These are phyloP conservation scores for Entomyzon cyanotis DNA, from an alignment of 2,113 vertebrate species.

Conservation along the genomic window DNA sequence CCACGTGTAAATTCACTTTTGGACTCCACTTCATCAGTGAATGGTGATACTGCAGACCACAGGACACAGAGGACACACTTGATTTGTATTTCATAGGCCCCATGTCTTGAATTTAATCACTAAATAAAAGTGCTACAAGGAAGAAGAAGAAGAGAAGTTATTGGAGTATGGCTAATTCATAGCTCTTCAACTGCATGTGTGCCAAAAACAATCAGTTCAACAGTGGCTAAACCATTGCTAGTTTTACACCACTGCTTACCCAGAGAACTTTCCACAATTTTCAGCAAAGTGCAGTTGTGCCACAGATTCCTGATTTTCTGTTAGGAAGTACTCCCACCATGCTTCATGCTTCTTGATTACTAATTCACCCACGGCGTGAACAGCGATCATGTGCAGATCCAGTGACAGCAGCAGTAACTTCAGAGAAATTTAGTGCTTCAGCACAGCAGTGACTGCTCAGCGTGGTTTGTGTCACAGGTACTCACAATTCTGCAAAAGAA, in stretches of 20 bases:
- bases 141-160: background rate
- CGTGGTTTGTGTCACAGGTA: background rate
- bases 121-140: background rate
- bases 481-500: background rate
- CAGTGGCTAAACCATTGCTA: background rate
- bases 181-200: background rate
- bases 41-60: conserved; percentile 59
- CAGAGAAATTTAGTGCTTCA: background rate
- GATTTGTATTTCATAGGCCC: conserved; percentile 74
- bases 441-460: background rate
- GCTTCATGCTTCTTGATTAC: background rate
- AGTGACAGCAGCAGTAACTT: background rate
- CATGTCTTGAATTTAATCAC: background rate
- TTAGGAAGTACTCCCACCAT: background rate
- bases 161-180: background rate
- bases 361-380: background rate
- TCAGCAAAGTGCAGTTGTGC: background rate
- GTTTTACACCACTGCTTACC: background rate
- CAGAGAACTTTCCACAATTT: background rate
- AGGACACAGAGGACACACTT: conserved; percentile 60
- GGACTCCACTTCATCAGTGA: conserved; percentile 34
- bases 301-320: background rate
- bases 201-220: background rate
- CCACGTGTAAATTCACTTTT: conserved; percentile 18
- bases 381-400: background rate